Evolutionary conservation across 2,888 invertebrate genomes (phyloP).

Genomic region (Hydroisotoma schaefferi): DNA sequence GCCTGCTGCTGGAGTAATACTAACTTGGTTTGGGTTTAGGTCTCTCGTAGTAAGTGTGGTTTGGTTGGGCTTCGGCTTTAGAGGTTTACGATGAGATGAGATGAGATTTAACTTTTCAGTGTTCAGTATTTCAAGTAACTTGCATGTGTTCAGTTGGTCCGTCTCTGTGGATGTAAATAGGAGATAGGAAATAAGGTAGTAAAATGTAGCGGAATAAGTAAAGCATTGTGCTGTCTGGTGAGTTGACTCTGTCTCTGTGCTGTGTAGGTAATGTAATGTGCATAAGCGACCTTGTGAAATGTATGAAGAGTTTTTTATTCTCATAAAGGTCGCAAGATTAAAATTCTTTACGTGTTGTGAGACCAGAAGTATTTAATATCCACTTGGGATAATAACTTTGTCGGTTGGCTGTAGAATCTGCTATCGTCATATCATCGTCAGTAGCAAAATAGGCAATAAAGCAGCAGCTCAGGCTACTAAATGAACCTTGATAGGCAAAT

Average conservation of each 20-base stretch:
- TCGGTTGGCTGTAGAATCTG: too few relatives aligned
- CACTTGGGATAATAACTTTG: too few relatives aligned
- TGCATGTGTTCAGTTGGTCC: conserved; percentile 11
- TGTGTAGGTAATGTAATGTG: too few relatives aligned
- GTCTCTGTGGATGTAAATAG: too few relatives aligned
- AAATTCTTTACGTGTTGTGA: not conserved
- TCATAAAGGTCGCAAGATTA: conserved; percentile 13
- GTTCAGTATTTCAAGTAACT: not conserved
- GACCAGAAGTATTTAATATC: not conserved
- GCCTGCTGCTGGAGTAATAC: not conserved
- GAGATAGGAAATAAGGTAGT: not conserved
- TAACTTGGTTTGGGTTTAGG: not conserved
- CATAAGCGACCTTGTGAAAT: conserved; percentile 12
- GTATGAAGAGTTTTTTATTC: conserved; percentile 1
- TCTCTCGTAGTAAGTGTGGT: not conserved
- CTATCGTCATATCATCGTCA: too few relatives aligned
- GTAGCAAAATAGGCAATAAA: too few relatives aligned
- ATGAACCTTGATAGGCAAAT: too few relatives aligned
- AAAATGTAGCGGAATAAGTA: not conserved
- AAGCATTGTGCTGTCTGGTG: not conserved
- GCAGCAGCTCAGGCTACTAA: too few relatives aligned
- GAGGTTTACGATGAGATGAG: conserved; percentile 10
- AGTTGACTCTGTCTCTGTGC: not conserved
- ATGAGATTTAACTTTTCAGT: conserved; percentile 14
- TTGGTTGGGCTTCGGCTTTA: not conserved